Evolutionary conservation across 2,113 vertebrate genomes (phyloP).

Genomic region (Percopsis transmontana): DNA sequence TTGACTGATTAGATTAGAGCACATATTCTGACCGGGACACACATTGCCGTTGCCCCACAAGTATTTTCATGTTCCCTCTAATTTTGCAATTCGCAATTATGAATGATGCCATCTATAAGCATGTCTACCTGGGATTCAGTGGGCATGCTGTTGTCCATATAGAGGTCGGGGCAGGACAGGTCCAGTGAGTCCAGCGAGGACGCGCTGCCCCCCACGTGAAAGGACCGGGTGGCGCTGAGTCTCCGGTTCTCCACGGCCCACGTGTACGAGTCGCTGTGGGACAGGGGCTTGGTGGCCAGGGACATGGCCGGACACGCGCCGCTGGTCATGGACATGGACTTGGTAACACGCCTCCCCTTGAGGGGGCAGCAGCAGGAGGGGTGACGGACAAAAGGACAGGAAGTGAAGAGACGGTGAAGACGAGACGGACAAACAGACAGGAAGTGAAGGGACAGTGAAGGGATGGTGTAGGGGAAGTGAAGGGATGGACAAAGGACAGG

Average conservation of each 20-base stretch:
- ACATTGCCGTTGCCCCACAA: too few species aligned
- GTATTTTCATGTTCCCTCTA: too few species aligned
- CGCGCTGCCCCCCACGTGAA: slow-evolving; percentile 59
- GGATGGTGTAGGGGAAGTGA: not conserved
- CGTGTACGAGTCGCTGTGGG: slow-evolving; percentile 84
- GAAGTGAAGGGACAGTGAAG: not conserved
- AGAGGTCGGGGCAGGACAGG: slow-evolving; percentile 73
- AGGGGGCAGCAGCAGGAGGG: not conserved
- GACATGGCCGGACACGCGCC: slow-evolving; percentile 41
- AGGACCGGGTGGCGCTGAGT: slow-evolving; percentile 58
- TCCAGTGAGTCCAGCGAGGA: slow-evolving; percentile 63
- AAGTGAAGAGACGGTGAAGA: not conserved
- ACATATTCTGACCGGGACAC: too few species aligned
- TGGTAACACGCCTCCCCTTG: slow-evolving; percentile 60
- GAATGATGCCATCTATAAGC: not conserved
- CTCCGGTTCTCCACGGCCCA: slow-evolving; percentile 83
- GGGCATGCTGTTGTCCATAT: slow-evolving; percentile 57
- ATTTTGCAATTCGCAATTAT: too few species aligned
- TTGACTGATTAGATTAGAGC: too few species aligned
- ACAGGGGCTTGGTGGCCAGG: slow-evolving; percentile 40
- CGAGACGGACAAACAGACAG: not conserved
- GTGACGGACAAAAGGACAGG: not conserved
- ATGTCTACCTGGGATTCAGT: slow-evolving; percentile 61
- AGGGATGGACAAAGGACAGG: slow-evolving; percentile 6
- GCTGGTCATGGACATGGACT: slow-evolving; percentile 67